A percentile compares a stretch with the other conserved stretches of the same genome.
phyloP scores from a whole-genome alignment of 2,113 vertebrate species.

The Tetrax tetrax region DNA sequence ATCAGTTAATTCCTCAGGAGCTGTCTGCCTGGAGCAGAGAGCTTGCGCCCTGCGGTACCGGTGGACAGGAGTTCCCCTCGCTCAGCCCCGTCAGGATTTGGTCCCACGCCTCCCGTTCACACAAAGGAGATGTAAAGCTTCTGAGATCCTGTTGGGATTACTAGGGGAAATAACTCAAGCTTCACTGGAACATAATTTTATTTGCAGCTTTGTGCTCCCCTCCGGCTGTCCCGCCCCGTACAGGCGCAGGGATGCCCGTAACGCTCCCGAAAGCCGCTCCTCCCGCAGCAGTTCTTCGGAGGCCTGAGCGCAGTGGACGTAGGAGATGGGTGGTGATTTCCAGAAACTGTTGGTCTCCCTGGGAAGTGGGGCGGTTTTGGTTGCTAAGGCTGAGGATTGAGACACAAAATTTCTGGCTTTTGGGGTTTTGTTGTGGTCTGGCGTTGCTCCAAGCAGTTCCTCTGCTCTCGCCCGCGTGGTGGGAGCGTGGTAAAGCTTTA shows the following conservation, averaged over 20 bases:
- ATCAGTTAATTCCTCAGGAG: background rate
- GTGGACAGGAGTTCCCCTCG: background rate
- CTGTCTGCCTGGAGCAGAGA: background rate
- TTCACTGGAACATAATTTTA: background rate
- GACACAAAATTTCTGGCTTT: background rate
- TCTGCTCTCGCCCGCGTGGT: fast-evolving
- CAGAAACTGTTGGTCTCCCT: background rate
- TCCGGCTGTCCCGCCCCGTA: fast-evolving
- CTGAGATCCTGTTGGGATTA: no score
- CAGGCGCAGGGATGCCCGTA: background rate
- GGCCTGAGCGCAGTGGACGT: fast-evolving
- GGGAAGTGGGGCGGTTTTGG: background rate
- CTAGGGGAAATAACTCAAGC: no score
- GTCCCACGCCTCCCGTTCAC: background rate
- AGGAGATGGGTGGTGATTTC: background rate
- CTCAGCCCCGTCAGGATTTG: background rate
- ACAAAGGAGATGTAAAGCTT: background rate
- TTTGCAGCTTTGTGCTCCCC: background rate
- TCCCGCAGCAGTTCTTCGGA: background rate
- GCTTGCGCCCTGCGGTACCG: background rate
- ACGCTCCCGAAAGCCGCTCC: background rate
- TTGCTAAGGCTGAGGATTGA: background rate
- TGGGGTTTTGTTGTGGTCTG: background rate
- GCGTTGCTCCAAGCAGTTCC: background rate
- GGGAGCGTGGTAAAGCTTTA: background rate